phyloP scores from a whole-genome alignment of 2,888 invertebrate species.

The Chironomus riparius region DNA sequence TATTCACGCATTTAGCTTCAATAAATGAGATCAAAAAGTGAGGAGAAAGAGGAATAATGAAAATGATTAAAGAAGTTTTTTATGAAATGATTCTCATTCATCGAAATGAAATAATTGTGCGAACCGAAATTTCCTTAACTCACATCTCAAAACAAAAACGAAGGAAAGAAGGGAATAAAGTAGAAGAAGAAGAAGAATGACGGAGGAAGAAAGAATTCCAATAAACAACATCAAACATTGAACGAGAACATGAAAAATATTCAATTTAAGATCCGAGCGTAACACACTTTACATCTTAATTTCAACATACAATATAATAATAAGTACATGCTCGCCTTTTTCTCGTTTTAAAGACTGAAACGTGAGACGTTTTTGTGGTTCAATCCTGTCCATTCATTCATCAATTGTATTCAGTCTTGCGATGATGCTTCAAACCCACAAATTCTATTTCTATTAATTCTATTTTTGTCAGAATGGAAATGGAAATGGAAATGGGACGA shows the following conservation, averaged over 20 bases:
- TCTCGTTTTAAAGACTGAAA: background rate
- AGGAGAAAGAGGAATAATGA: background rate
- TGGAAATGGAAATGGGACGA: too few relatives aligned
- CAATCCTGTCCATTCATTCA: background rate
- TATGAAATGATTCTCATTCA: background rate
- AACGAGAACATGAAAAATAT: background rate
- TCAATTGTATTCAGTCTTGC: background rate
- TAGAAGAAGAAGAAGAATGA: background rate
- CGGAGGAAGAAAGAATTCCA: background rate
- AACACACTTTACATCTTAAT: constrained; percentile 1
- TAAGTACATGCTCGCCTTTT: background rate
- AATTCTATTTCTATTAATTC: too few relatives aligned
- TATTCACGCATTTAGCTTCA: constrained; percentile 5
- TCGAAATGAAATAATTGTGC: background rate
- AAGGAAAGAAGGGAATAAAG: background rate
- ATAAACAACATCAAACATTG: background rate
- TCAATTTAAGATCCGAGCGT: background rate
- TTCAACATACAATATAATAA: background rate
- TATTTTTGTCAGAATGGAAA: too few relatives aligned
- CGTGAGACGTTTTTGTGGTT: background rate
- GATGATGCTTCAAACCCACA: too few relatives aligned
- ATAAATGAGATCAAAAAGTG: background rate
- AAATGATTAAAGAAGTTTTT: background rate
- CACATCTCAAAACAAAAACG: background rate
- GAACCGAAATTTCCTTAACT: background rate